Conservation (phyloP, 2,113 vertebrate species). For the Thunnus thynnus region DNA sequence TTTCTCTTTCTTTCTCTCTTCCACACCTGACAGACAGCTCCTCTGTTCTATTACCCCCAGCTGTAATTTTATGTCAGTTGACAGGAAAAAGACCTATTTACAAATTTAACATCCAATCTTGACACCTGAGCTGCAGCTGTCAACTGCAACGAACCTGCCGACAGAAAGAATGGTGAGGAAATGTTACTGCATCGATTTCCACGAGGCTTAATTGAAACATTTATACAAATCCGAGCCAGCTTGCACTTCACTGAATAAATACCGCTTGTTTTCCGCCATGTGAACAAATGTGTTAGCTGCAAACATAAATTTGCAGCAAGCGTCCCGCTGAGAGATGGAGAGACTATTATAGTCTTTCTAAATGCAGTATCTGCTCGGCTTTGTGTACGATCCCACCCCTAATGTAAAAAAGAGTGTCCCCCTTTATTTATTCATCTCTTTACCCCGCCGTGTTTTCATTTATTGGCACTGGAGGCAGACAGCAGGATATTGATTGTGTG, state of each 20-base stretch:
- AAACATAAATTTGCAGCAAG: slow-evolving; percentile 65
- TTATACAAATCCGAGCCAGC: slow-evolving; percentile 61
- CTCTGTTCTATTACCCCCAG: slow-evolving; percentile 60
- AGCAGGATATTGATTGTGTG: slow-evolving; percentile 75
- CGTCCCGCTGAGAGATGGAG: slow-evolving; percentile 50
- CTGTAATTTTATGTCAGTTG: slow-evolving; percentile 74
- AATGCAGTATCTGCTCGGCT: slow-evolving; percentile 56
- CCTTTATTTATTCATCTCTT: slow-evolving; percentile 76
- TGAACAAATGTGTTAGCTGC: slow-evolving; percentile 56
- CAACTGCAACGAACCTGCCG: slow-evolving; percentile 40
- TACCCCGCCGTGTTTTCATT: slow-evolving; percentile 64
- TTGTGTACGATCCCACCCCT: slow-evolving; percentile 37
- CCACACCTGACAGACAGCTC: slow-evolving; percentile 60
- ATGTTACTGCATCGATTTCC: slow-evolving; percentile 50
- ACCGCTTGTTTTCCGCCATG: slow-evolving; percentile 56
- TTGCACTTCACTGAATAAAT: slow-evolving; percentile 47
- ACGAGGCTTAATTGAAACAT: slow-evolving; percentile 62
- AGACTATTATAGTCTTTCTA: slow-evolving; percentile 49
- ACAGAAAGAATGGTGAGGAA: slow-evolving; percentile 29
- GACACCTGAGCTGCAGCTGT: slow-evolving; percentile 59
- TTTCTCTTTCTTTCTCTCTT: slow-evolving; percentile 22
- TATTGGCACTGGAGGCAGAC: slow-evolving; percentile 71
- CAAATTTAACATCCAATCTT: slow-evolving; percentile 64
- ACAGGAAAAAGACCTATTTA: slow-evolving; percentile 68
- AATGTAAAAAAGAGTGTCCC: slow-evolving; percentile 57